These are phyloP conservation scores for Mastomys coucha DNA, from an alignment of 2,113 vertebrate genomes.

Conservation along the genomic window DNA sequence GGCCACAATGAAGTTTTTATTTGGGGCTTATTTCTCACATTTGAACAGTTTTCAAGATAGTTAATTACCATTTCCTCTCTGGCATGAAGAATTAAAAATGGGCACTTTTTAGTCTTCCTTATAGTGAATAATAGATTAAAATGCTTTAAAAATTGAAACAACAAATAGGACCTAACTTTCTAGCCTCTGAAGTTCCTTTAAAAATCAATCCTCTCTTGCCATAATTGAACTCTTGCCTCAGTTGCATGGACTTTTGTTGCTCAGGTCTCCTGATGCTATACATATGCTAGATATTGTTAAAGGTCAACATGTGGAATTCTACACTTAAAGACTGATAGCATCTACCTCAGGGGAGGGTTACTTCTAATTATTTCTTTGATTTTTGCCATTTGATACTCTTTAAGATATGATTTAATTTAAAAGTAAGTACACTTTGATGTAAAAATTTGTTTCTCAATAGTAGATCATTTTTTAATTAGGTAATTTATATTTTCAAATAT, in stretches of 20 bases:
- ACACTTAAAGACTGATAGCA: not conserved
- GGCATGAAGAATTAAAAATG: constrained; percentile 1
- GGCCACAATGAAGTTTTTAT: not conserved
- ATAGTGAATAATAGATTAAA: not conserved
- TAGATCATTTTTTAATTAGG: not conserved
- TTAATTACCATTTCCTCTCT: not conserved
- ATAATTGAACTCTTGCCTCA: not conserved
- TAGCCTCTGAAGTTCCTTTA: not conserved
- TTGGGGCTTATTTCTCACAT: constrained; percentile 29
- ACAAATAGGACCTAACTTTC: not conserved
- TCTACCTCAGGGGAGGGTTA: not conserved
- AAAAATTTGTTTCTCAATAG: not conserved
- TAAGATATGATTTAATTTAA: not conserved
- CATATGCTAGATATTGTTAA: not conserved
- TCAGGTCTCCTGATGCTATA: not conserved
- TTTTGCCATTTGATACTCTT: not conserved
- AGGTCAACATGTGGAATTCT: not conserved
- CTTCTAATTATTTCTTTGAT: not conserved
- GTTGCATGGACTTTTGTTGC: not conserved
- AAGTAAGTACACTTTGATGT: not conserved
- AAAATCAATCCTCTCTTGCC: not conserved
- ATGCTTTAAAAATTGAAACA: constrained; percentile 31
- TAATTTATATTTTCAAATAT: not conserved
- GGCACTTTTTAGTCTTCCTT: not conserved
- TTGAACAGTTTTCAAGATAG: constrained; percentile 8